Percentiles rank a stretch among this genome's conserved stretches.
phyloP scores from a whole-genome alignment of 1,140 invertebrate genomes.

The Aleiodes sp. region DNA sequence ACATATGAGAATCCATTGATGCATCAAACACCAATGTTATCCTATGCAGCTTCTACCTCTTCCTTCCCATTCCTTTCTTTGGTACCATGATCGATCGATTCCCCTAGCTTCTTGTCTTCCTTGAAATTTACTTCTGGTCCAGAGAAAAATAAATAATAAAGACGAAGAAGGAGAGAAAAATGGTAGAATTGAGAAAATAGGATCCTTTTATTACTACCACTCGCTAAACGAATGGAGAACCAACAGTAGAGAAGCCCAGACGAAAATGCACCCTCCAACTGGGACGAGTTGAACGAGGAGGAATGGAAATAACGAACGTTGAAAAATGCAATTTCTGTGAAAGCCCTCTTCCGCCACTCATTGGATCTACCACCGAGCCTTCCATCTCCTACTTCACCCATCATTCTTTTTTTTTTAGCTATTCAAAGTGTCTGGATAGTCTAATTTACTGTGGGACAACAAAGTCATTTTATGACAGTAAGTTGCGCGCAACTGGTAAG shows the following conservation, averaged over 20 bases:
- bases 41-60: too few species aligned
- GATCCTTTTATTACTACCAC: neutral
- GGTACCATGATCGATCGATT: neutral
- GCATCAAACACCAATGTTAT: too few species aligned
- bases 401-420: neutral
- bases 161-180: neutral
- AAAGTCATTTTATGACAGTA: neutral
- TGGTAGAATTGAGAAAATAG: neutral
- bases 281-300: slow-evolving; percentile 3
- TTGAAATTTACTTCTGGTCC: neutral
- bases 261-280: neutral
- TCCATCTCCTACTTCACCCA: neutral
- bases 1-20: neutral
- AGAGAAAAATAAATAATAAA: neutral
- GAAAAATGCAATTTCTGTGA: slow-evolving; percentile 33
- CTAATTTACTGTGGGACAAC: too few species aligned
- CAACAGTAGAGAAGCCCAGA: neutral
- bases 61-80: too few species aligned
- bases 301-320: slow-evolving; percentile 31
- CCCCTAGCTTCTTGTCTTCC: neutral
- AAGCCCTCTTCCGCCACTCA: slow-evolving; percentile 30
- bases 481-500: too few species aligned
- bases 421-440: neutral
- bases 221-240: neutral
- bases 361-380: slow-evolving; percentile 12